Base-by-base conservation (phyloP, 1,140 invertebrate species). In the Lepidurus apus region DNA sequence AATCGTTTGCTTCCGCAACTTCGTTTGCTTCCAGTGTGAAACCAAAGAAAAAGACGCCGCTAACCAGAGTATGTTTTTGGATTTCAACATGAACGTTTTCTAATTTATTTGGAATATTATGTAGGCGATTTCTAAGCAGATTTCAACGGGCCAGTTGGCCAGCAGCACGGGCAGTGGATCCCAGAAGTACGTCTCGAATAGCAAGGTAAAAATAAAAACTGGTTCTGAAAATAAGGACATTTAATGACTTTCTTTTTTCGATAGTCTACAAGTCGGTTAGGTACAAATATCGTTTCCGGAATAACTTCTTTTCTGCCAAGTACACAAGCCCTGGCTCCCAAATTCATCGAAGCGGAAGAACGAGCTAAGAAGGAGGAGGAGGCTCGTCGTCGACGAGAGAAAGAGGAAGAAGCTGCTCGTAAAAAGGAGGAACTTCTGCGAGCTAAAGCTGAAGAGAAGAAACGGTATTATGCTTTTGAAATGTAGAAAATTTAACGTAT, bases 401-500 rank as follows among this genome's bases (percentile, higher is more conserved):
- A 75, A 13, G 78, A 79, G 17, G 78, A 79, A 42, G 78, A 79
- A 75, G 78, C 78, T 7, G 7, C 78, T 11, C 78, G 78, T 21
- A 79, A 79, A 24, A 74, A 74, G 8, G 78, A 79, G 17, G 78
- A 79, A 42, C 17, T 75, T 34, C 11, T 79, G n/a, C 74, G 45
- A 43, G 74, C 78, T 1, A 79, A 79, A 24, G 78, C 78, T 13
- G 78, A 79, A 42, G 78, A 79, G 53, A 42, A 79, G 43, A 79
- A 75, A 78, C 73, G 43, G 78, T 78, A 43, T 21, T 24, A 13
- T 47, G n/a, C n/a, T 76, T 45, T 21, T 44, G 8, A n/a, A 10
- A 47, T 47, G 7, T 47, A 2, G 45, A 47, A 11, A 47, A 47
- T 47, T 11, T 47, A 11, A 4, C 45, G 45, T 47, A 47, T 47